A percentile compares a stretch with the other conserved stretches of the same genome.
Evolutionary conservation across 2,113 vertebrate genomes (phyloP).

Genomic region (Poeciliopsis occidentalis): DNA sequence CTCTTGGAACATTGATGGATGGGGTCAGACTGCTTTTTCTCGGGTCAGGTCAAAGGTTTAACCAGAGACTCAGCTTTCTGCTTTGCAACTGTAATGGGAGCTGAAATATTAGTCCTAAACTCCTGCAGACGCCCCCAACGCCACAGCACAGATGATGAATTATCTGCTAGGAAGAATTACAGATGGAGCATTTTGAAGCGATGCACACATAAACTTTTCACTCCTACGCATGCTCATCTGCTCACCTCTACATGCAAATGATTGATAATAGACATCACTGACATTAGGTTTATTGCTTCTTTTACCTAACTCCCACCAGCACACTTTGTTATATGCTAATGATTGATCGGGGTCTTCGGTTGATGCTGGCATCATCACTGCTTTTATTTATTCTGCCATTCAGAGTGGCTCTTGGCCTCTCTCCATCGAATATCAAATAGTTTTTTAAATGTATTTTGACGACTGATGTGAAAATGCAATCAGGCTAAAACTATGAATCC

Average conservation of each 20-base stretch:
- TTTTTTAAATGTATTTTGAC: conserved; percentile 77
- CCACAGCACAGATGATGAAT: conserved; percentile 80
- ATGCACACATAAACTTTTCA: conserved; percentile 17
- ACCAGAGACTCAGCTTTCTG: conserved; percentile 52
- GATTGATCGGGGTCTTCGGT: conserved; percentile 69
- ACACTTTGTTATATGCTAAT: conserved; percentile 60
- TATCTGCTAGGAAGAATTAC: conserved; percentile 83
- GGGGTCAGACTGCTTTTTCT: conserved; percentile 71
- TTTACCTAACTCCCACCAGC: conserved; percentile 21
- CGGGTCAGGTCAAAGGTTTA: conserved; percentile 62
- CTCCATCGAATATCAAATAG: conserved; percentile 69
- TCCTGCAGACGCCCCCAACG: conserved; percentile 62
- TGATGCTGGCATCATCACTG: conserved; percentile 71
- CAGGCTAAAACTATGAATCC: conserved; percentile 57
- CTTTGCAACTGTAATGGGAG: conserved; percentile 73
- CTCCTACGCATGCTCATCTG: conserved; percentile 9
- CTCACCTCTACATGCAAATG: conserved; percentile 61
- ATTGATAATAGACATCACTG: conserved; percentile 61
- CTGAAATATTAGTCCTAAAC: conserved; percentile 78
- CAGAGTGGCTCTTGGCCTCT: conserved; percentile 70
- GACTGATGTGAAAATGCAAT: conserved; percentile 76
- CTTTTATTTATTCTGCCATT: conserved; percentile 76
- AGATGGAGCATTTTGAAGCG: conserved; percentile 58
- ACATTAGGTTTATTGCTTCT: conserved; percentile 48
- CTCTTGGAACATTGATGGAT: conserved; percentile 69